Evolutionary conservation across 1,140 invertebrate species (phyloP).

Genomic region (Monochamus saltuarius): DNA sequence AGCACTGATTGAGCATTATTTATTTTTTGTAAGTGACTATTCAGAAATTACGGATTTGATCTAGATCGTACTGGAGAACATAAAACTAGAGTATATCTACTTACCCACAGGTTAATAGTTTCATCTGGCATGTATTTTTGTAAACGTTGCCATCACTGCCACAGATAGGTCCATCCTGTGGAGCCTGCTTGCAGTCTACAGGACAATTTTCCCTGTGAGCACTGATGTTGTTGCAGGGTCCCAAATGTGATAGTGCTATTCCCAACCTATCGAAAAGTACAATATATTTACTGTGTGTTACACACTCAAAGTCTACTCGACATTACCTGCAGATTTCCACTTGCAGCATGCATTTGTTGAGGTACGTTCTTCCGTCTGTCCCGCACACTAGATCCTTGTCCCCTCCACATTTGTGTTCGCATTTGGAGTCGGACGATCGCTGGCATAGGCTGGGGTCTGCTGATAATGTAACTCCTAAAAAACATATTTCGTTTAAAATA

Average conservation of each 20-base stretch:
- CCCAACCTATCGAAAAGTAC: constrained; percentile 54
- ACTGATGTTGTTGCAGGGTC: constrained; percentile 85
- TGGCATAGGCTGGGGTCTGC: constrained; percentile 57
- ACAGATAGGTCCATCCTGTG: constrained; percentile 85
- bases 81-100: too few species aligned
- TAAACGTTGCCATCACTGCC: constrained; percentile 92
- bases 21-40: too few species aligned
- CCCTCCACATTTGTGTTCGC: constrained; percentile 72
- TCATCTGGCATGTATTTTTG: constrained; percentile 91
- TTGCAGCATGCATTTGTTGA: constrained; percentile 87
- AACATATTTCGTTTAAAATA: not conserved
- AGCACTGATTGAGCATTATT: too few species aligned
- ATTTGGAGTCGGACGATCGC: constrained; percentile 73
- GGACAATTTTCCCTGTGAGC: constrained; percentile 86
- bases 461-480: constrained; percentile 43
- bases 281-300: constrained; percentile 3
- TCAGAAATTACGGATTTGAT: too few species aligned
- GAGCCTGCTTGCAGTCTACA: constrained; percentile 78
- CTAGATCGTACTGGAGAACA: too few species aligned
- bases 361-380: constrained; percentile 84
- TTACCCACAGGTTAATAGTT: constrained; percentile 84
- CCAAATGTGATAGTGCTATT: constrained; percentile 72
- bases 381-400: constrained; percentile 88
- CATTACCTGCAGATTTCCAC: constrained; percentile 77
- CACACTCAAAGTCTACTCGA: not conserved